Conservation (phyloP, 2,113 vertebrate species). For the Sorex araneus region DNA sequence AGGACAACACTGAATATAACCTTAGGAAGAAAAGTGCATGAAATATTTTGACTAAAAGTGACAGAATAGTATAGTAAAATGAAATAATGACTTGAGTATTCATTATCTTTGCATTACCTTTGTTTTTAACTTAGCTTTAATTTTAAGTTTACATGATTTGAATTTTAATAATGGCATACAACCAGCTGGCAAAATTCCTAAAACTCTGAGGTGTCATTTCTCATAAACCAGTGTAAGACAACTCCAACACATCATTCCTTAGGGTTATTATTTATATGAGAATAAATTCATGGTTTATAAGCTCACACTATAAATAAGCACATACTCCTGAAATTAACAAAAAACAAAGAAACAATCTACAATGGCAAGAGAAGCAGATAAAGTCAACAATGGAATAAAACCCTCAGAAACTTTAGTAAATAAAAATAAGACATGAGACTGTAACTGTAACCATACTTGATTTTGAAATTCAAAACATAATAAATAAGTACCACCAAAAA, state of each 20-base stretch:
- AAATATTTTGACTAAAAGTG: too few relatives aligned
- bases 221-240: constrained; percentile 20
- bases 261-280: background rate
- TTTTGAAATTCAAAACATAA: constrained; percentile 56
- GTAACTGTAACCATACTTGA: constrained; percentile 24
- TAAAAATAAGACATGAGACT: background rate
- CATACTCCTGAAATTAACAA: constrained; percentile 31
- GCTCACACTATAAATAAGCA: background rate
- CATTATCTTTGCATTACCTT: background rate
- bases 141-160: constrained; percentile 9
- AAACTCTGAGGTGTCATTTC: constrained; percentile 49
- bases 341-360: constrained; percentile 36
- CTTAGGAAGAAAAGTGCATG: background rate
- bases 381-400: constrained; percentile 44
- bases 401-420: constrained; percentile 3
- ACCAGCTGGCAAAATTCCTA: constrained; percentile 13
- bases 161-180: constrained; percentile 36
- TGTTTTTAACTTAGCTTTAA: constrained; percentile 61
- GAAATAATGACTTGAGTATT: constrained; percentile 32
- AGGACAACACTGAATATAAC: background rate
- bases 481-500: constrained; percentile 30
- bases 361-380: constrained; percentile 15
- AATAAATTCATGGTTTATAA: background rate
- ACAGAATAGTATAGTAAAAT: constrained; percentile 26
- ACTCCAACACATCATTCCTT: background rate